Evolutionary conservation across 1,140 invertebrate species (phyloP).

Genomic region (Scylla paramamosain): DNA sequence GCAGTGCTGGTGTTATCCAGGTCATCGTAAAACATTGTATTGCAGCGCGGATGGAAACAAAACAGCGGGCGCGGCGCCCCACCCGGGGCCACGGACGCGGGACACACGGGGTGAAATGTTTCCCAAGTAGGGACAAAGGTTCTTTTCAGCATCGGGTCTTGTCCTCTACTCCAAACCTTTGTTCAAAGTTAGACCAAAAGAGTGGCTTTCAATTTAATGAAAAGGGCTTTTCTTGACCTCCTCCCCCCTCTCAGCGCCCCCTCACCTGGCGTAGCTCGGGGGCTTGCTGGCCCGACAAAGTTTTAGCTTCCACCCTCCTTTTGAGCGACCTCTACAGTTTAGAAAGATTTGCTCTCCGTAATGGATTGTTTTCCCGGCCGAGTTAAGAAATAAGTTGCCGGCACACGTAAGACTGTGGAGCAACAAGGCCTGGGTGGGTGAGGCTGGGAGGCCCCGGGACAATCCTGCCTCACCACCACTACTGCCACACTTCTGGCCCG

Average conservation of each 20-base stretch:
- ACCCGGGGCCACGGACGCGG: conserved; percentile 62
- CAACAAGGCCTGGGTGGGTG: neutral
- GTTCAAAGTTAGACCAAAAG: conserved; percentile 75
- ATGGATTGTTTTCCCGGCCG: conserved; percentile 61
- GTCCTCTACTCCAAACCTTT: conserved; percentile 71
- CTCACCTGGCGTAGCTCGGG: conserved; percentile 31
- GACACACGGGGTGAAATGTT: conserved; percentile 73
- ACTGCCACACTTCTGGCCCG: neutral
- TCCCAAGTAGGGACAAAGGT: conserved; percentile 73
- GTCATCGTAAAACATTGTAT: conserved; percentile 46
- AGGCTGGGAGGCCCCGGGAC: neutral
- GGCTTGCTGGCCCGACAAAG: conserved; percentile 16
- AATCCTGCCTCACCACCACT: neutral
- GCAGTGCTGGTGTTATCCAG: conserved; percentile 21
- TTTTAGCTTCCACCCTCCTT: conserved; percentile 51
- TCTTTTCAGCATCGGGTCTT: conserved; percentile 75
- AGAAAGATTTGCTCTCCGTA: conserved; percentile 69
- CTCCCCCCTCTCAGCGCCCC: neutral
- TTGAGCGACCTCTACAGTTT: conserved; percentile 61
- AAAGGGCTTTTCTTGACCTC: conserved; percentile 69
- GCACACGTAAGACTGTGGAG: neutral
- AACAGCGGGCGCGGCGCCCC: conserved; percentile 37
- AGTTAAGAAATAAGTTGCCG: conserved; percentile 28
- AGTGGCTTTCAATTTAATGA: conserved; percentile 76
- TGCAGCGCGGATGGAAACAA: conserved; percentile 45